phyloP scores from a whole-genome alignment of 2,888 invertebrate species.

The Laspeyria flexula region DNA sequence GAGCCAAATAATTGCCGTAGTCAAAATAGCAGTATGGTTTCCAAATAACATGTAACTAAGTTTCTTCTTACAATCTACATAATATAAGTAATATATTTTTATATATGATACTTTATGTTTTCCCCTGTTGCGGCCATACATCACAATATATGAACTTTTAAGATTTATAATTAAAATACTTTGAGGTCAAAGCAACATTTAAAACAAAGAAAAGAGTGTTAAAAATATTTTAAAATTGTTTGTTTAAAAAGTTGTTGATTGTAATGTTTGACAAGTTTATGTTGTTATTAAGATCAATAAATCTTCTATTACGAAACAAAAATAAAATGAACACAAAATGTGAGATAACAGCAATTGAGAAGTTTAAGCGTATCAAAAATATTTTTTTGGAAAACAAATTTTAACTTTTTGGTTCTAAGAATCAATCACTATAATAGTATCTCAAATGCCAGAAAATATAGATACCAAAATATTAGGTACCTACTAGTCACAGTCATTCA shows the following conservation, averaged over 20 bases:
- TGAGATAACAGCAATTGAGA: neutral
- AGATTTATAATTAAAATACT: too few species aligned
- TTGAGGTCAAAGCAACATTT: too few species aligned
- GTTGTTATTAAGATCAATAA: neutral
- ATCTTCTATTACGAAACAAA: neutral
- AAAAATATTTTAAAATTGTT: neutral
- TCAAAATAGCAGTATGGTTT: neutral
- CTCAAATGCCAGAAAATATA: neutral
- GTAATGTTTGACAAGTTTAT: neutral
- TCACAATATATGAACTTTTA: too few species aligned
- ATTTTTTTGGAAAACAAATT: neutral
- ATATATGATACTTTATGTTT: neutral
- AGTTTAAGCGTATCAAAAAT: neutral
- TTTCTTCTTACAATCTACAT: neutral
- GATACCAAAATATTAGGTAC: neutral
- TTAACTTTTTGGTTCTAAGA: neutral
- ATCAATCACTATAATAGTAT: neutral
- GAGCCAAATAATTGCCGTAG: neutral
- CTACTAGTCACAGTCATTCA: neutral
- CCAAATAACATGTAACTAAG: neutral
- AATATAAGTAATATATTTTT: neutral
- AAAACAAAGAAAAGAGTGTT: neutral
- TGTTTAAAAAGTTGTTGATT: too few species aligned
- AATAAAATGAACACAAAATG: slow-evolving; percentile 1
- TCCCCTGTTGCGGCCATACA: neutral